phyloP scores from a whole-genome alignment of 2,888 invertebrate species.

The Girardia tigrina region DNA sequence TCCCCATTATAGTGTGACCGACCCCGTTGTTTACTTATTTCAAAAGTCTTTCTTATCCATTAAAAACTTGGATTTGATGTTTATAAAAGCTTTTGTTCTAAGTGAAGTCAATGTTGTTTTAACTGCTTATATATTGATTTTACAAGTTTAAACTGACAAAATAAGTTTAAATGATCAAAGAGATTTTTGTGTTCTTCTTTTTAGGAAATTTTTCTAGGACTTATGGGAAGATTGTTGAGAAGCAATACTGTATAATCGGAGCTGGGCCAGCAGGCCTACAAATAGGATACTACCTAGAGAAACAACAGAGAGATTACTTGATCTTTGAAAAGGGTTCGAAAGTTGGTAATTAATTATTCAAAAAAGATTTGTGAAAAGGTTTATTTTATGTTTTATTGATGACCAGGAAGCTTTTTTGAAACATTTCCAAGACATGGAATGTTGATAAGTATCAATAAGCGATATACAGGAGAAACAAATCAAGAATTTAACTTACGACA shows the following conservation, averaged over 20 bases:
- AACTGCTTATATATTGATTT: background rate
- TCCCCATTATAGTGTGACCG: too few species aligned
- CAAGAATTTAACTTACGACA: slow-evolving; percentile 50
- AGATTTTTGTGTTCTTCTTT: background rate
- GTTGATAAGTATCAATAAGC: slow-evolving; percentile 51
- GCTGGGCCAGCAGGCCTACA: slow-evolving; percentile 52
- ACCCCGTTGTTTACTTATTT: too few species aligned
- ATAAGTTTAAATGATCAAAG: background rate
- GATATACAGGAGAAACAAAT: slow-evolving; percentile 48
- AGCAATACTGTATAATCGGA: slow-evolving; percentile 51
- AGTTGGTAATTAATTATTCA: slow-evolving; percentile 40
- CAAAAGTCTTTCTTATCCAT: too few species aligned
- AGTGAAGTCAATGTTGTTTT: too few species aligned
- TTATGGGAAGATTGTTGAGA: background rate
- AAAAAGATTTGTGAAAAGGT: background rate
- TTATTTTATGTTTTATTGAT: too few species aligned
- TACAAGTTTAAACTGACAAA: background rate
- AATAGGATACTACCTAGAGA: slow-evolving; percentile 48
- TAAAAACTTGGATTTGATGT: too few species aligned
- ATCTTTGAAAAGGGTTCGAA: slow-evolving; percentile 47
- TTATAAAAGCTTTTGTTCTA: too few species aligned
- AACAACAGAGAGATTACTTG: slow-evolving; percentile 48
- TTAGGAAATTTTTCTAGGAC: background rate
- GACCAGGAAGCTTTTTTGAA: too few species aligned
- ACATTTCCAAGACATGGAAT: slow-evolving; percentile 49